Evolutionary conservation across 2,113 vertebrate species (phyloP), one percentile per base, ranked within the genome.

Genomic region (Stegostoma tigrinum): DNA sequence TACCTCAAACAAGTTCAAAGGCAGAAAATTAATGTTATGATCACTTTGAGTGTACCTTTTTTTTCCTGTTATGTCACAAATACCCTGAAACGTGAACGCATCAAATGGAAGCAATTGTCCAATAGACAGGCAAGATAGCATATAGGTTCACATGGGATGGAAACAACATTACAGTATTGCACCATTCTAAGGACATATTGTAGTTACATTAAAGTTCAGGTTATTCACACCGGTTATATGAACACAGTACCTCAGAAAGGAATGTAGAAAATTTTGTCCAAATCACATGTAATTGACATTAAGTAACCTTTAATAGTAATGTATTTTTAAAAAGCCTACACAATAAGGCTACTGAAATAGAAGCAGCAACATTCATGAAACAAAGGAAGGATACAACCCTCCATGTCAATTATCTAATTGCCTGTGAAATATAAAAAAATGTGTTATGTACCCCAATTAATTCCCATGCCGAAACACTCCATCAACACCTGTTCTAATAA

Each of bases 381-480:
- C 34, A 34, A 91, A 96, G 96, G 95, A 90, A 96, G 96, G 96
- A 95, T 96, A 96, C 96, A 97, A 97, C 96, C 97, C 97, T 96
- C 97, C 96, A 96, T 97, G 97, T 97, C 97, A 97, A 97, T 98
- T 98, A 98, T 97, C 97, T 97, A 97, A 97, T 96, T 96, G 95
- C 95, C 96, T 96, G 95, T 96, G 96, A 97, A 96, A 97, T 96
- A 66, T 38, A 97, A 97, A 96, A 96, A 96, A 97, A 97, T 75
- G 96, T 95, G 96, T 89, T 93, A 96, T 96, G 96, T 96, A 95
- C 96, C 96, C 96, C 96, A 96, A 97, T 97, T 96, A 96, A 95
- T 96, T 96, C 96, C 96, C 96, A 96, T 87, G 96, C 91, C 96
- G 96, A 96, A 96, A 96, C 96, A 96, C 61, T 68, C 89, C 42